A percentile compares a stretch with the other conserved stretches of the same genome.
These are phyloP conservation scores for roundworm (Caenorhabditis elegans) DNA, from an alignment of 1,140 invertebrate species.

Conservation along the genomic window WBcel235 BX284606.5:1610501-1611000, in stretches of 20 bases:
- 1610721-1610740: slow-evolving; percentile 61
- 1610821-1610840: no score
- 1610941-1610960: no score
- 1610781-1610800: no score
- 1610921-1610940: no score
- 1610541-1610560: no score
- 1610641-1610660: slow-evolving; percentile 55
- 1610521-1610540: slow-evolving; percentile 12
- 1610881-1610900: no score
- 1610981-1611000: no score
- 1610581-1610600: background rate
- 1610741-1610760: slow-evolving; percentile 63
- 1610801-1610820: no score
- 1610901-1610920: no score
- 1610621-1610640: slow-evolving; percentile 53
- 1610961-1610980: no score
- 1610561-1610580: background rate
- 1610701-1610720: slow-evolving; percentile 44
- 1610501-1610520: slow-evolving; percentile 40
- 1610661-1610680: slow-evolving; percentile 44
- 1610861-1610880: no score
- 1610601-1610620: slow-evolving; percentile 47
- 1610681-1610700: background rate
- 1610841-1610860: no score
- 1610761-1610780: background rate